phyloP scores from a whole-genome alignment of 2,888 invertebrate genomes.

The Apocheima hispidaria region DNA sequence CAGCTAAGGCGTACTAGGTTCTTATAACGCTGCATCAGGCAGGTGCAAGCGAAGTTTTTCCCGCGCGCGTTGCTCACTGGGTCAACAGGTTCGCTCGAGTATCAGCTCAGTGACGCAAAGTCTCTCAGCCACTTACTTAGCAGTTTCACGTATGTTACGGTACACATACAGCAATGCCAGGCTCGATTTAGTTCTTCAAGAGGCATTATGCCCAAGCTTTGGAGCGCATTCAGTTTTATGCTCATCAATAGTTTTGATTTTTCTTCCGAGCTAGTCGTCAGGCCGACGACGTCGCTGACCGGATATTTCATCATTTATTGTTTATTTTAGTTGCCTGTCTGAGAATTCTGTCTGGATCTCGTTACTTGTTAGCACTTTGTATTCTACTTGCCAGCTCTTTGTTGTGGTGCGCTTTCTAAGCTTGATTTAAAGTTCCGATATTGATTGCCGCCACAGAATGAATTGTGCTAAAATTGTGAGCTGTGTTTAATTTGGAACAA shows the following conservation, averaged over 20 bases:
- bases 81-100: slow-evolving; percentile 79
- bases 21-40: slow-evolving; percentile 59
- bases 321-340: slow-evolving; percentile 67
- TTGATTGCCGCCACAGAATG: slow-evolving; percentile 48
- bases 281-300: slow-evolving; percentile 67
- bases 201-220: slow-evolving; percentile 42
- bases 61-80: slow-evolving; percentile 74
- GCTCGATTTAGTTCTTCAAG: slow-evolving; percentile 47
- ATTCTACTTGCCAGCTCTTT: slow-evolving; percentile 37
- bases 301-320: slow-evolving; percentile 78
- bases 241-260: slow-evolving; percentile 44
- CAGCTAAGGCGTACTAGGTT: slow-evolving; percentile 54
- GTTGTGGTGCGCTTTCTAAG: slow-evolving; percentile 38
- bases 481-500: slow-evolving; percentile 74
- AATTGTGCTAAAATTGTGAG: slow-evolving; percentile 64
- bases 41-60: slow-evolving; percentile 71
- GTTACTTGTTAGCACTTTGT: slow-evolving; percentile 46
- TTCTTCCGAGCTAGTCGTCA: slow-evolving; percentile 66
- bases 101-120: slow-evolving; percentile 68
- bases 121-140: slow-evolving; percentile 77
- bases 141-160: slow-evolving; percentile 57
- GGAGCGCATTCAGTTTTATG: slow-evolving; percentile 46
- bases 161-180: slow-evolving; percentile 47
- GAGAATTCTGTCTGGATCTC: slow-evolving; percentile 67
- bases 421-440: slow-evolving; percentile 39